Base-by-base conservation (phyloP, 2,888 invertebrate genomes). In the Hyposoter didymator region DNA sequence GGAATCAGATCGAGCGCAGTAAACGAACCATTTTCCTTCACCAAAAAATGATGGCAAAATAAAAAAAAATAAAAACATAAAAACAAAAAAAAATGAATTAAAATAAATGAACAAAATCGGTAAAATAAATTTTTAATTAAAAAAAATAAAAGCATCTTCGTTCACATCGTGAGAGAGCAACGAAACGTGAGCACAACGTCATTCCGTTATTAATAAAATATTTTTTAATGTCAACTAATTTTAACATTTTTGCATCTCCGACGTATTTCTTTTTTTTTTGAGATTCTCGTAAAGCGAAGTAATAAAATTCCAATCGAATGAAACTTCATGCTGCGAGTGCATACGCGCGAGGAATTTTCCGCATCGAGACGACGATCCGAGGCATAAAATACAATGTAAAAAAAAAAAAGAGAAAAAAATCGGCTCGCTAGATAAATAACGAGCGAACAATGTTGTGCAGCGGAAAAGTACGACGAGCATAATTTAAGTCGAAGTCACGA, bases 381-480 rank as follows among this genome's bases (percentile, higher is more conserved):
- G 74, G 28, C 47, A 64, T 12, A 14, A 64, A 45, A 59, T 12
- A 32, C 52, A 73, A 72, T 52, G 55, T 55, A 55, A n/a, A n/a
- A 39, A 73, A 55, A 73, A 55, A 72, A n/a, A 14, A 72, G 5
- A 14, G n/a, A 45, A 10, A 69, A 32, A 28, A 45, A 70, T 47
- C 8, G 1, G n/a, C 14, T 28, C 28, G 3, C 17, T n/a, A 59
- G 72, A 52, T 72, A 28, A 59, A 73, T 73, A 59, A 59, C 28
- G n/a, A n/a, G 45, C 28, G 64, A n/a, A 39, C 32, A 35, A 49
- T 28, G 14, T 49, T 49, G 47, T 66, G 49, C 49, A 66, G 75
- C 62, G 74, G 72, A 72, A 74, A 55, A 76, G 22, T 64, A 66
- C 62, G 10, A 17, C 12, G 22, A 76, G 76, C 66, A 76, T 66